Evolutionary conservation across 92 coral and sea anemone genomes (phyloP), one percentile per base, ranked within the genome.

Genomic region (Anthopleura xanthogrammica): DNA sequence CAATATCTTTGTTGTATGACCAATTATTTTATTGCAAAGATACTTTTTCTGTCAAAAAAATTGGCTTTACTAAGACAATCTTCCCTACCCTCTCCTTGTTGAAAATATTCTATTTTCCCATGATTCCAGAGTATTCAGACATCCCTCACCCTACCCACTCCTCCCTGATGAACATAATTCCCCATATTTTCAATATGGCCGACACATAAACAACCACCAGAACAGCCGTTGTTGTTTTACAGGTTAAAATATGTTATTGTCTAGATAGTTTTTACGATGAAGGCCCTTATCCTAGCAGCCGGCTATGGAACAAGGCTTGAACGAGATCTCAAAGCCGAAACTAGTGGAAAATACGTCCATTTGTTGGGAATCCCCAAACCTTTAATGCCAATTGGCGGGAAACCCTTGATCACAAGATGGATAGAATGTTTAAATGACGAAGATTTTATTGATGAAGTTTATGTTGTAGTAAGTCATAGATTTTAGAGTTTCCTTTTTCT

Each of bases 231-330:
- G 12, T 62, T 20, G 70, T 62, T 68, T 68, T 68, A 36, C 74
- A 42, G 74, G 74, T 68, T 24, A 36, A 9, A 68, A 68, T 68
- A 42, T 36, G 29, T 36, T 42, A 23, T 68, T 68, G 74, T 68
- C 74, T 68, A 24, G 16, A 0, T 36, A 7, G 9, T 75, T 17
- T 65, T 65, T 43, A 81, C 55, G 23, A 90, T 87, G 94, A 87
- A 87, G 60, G 94, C 82, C 19, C 58, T 90, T 57, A 88, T 87
- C 55, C 80, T 87, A 60, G 91, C 89, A 14, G 94, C 94, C 10
- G 94, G 91, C 16, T 90, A 90, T 79, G 91, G 94, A 7, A 90
- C 91, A 72, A 60, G 94, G 36, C 81, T 90, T 50, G 85, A 87
- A 82, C 79, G 85, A 66, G 91, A 87, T 71, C 48, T 90, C 10